Conservation (phyloP, 2,797 vertebrate genomes). For the Ctenopoma multispine region DNA sequence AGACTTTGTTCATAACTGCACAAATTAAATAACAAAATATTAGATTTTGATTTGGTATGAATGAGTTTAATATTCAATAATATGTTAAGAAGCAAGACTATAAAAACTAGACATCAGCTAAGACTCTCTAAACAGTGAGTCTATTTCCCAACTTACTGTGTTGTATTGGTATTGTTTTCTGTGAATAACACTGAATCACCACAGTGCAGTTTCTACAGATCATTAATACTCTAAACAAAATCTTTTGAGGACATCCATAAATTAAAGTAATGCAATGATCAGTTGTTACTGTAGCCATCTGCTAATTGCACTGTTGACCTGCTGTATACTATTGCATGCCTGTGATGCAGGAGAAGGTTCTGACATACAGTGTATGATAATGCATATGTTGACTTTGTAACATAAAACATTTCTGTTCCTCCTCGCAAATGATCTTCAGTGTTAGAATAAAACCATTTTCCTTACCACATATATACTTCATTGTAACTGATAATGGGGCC, state of each 20-base stretch:
- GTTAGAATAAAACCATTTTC: not conserved
- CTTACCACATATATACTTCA: not conserved
- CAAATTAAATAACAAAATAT: too few species aligned
- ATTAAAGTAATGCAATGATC: constrained; percentile 12
- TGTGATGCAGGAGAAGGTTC: not conserved
- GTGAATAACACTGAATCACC: not conserved
- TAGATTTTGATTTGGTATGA: not conserved
- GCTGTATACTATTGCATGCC: constrained; percentile 4
- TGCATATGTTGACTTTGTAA: too few species aligned
- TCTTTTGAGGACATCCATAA: constrained; percentile 20
- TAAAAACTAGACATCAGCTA: not conserved
- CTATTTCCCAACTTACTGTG: too few species aligned
- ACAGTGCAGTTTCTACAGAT: not conserved
- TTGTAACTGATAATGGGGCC: not conserved
- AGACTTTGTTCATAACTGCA: not conserved
- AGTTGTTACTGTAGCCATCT: constrained; percentile 9
- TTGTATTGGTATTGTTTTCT: not conserved
- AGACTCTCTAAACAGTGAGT: not conserved
- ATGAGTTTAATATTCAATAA: not conserved
- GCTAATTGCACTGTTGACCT: not conserved
- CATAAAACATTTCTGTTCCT: too few species aligned
- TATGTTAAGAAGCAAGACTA: not conserved
- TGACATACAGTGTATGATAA: too few species aligned
- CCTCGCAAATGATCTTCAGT: too few species aligned
- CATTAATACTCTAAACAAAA: constrained; percentile 1